Evolutionary conservation across 2,888 invertebrate species (phyloP).

Genomic region (Stenoptilia bipunctidactyla): DNA sequence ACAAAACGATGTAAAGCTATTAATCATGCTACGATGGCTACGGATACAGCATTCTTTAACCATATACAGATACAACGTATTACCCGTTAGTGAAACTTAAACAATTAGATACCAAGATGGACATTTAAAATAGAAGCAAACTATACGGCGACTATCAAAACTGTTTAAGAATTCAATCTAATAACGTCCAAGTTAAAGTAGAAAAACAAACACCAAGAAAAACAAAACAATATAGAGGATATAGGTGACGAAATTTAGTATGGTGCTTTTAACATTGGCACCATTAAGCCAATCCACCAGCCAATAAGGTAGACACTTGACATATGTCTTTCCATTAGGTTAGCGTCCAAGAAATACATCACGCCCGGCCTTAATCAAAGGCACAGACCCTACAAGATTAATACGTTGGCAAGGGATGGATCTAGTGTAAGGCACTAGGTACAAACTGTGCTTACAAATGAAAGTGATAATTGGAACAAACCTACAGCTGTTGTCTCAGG

Average conservation of each 20-base stretch:
- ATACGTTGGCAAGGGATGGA: slow-evolving; percentile 47
- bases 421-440: slow-evolving; percentile 20
- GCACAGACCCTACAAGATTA: slow-evolving; percentile 56
- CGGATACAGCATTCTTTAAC: slow-evolving; percentile 9
- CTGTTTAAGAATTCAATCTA: slow-evolving; percentile 1
- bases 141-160: too few species aligned
- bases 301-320: slow-evolving; percentile 69
- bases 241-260: slow-evolving; percentile 41
- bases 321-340: slow-evolving; percentile 66
- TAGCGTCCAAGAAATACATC: slow-evolving; percentile 65
- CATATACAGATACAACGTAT: not conserved
- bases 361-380: slow-evolving; percentile 62
- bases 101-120: not conserved
- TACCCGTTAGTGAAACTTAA: too few species aligned
- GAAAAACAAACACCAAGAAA: too few species aligned
- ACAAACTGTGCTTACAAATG: slow-evolving; percentile 26
- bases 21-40: slow-evolving; percentile 38
- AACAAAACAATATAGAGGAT: too few species aligned
- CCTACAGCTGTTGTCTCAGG: not conserved
- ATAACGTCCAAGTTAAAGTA: too few species aligned
- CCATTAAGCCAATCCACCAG: slow-evolving; percentile 56
- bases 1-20: slow-evolving; percentile 46
- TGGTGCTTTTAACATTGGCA: slow-evolving; percentile 36
- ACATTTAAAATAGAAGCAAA: too few species aligned
- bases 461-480: slow-evolving; percentile 20